Percentiles rank a stretch among this genome's conserved stretches.
Conservation (phyloP, 2,888 invertebrate species). For the Thysanoteuthis rhombus region DNA sequence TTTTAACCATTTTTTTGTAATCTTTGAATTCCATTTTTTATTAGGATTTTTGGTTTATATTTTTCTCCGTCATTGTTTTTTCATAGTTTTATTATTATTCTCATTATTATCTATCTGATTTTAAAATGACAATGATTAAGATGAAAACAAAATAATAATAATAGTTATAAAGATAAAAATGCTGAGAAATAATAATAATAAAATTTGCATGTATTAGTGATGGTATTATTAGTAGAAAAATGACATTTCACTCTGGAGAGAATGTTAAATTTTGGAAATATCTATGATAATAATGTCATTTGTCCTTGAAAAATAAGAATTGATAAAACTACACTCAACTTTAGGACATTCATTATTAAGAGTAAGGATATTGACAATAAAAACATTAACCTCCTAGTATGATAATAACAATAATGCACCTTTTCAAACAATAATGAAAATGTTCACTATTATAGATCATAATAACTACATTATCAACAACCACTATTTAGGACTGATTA, state of each 20-base stretch:
- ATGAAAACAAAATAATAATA: too few relatives aligned
- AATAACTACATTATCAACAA: too few relatives aligned
- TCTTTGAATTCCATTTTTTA: neutral
- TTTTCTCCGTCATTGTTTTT: neutral
- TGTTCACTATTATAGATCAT: too few relatives aligned
- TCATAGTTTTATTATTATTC: too few relatives aligned
- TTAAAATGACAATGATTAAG: too few relatives aligned
- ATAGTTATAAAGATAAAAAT: too few relatives aligned
- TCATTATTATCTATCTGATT: too few relatives aligned
- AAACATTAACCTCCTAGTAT: neutral
- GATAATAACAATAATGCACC: too few relatives aligned
- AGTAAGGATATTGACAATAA: neutral
- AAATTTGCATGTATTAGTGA: neutral
- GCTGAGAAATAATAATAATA: neutral
- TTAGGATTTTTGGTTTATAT: neutral
- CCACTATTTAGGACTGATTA: too few relatives aligned
- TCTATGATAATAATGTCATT: neutral
- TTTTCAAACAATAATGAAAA: too few relatives aligned
- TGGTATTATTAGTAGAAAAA: neutral
- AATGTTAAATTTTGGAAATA: neutral
- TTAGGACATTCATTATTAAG: neutral
- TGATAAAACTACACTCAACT: neutral
- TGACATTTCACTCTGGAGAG: neutral
- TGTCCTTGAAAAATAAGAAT: neutral
- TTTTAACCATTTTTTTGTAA: neutral